Percentiles rank a stretch among this genome's conserved stretches.
Evolutionary conservation across 1,140 invertebrate genomes (phyloP).

Genomic region (Trachymyrmex septentrionalis): DNA sequence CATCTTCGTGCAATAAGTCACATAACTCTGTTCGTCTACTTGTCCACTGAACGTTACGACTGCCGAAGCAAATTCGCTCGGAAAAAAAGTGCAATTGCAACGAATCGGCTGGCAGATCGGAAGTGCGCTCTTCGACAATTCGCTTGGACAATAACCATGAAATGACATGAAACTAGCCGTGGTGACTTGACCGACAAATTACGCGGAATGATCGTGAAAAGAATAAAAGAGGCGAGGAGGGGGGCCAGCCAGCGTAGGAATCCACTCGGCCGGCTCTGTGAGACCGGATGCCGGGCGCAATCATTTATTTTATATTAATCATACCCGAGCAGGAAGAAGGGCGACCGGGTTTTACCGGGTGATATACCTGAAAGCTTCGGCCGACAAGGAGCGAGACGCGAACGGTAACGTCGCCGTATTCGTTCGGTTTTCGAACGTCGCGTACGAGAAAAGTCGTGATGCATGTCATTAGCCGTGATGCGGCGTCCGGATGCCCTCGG

Average conservation of each 20-base stretch:
- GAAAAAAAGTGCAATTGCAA: constrained; percentile 60
- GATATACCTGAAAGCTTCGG: constrained; percentile 37
- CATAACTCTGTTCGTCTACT: constrained; percentile 13
- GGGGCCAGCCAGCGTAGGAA: constrained; percentile 35
- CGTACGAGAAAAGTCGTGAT: constrained; percentile 75
- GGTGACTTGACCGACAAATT: constrained; percentile 86
- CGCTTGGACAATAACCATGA: constrained; percentile 85
- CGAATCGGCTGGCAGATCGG: constrained; percentile 65
- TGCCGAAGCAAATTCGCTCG: constrained; percentile 28
- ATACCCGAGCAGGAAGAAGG: constrained; percentile 78
- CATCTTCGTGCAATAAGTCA: background rate
- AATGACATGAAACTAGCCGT: constrained; percentile 86
- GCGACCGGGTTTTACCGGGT: constrained; percentile 62
- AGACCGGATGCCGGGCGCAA: constrained; percentile 84
- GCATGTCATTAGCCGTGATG: constrained; percentile 85
- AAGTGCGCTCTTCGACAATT: constrained; percentile 78
- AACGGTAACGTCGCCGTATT: constrained; percentile 64
- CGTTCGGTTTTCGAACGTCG: constrained; percentile 71
- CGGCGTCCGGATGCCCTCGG: constrained; percentile 81
- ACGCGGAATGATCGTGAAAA: constrained; percentile 84
- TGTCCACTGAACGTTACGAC: constrained; percentile 44
- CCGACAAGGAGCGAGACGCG: constrained; percentile 34
- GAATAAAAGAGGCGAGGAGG: constrained; percentile 67
- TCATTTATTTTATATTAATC: constrained; percentile 87
- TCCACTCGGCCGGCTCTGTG: constrained; percentile 80